phyloP scores from a whole-genome alignment of 2,113 vertebrate genomes.

The Megaptera novaeangliae region DNA sequence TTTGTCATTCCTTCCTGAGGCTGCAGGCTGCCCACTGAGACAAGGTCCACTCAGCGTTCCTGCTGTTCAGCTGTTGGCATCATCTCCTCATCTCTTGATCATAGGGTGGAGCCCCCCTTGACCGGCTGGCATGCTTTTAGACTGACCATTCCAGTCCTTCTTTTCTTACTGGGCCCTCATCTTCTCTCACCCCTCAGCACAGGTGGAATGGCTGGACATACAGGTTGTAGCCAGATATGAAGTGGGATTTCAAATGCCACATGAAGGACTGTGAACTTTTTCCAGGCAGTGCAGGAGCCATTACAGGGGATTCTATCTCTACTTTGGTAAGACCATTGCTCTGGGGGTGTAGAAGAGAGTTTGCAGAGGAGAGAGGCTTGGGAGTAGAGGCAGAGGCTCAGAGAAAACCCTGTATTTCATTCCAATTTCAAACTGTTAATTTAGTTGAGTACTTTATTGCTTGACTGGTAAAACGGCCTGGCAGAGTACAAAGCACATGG shows the following conservation, averaged over 20 bases:
- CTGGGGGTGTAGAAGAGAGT: background rate
- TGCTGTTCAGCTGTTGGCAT: background rate
- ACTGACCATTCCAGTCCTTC: background rate
- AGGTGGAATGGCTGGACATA: background rate
- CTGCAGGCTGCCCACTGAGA: background rate
- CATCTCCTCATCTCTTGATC: background rate
- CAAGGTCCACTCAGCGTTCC: background rate
- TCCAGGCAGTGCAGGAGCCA: background rate
- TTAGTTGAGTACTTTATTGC: background rate
- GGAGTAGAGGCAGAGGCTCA: background rate
- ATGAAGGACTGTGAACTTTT: background rate
- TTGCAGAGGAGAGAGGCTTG: background rate
- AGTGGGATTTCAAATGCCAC: background rate
- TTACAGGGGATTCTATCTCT: background rate
- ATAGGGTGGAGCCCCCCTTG: rapidly evolving
- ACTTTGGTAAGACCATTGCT: background rate
- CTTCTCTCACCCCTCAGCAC: too few relatives aligned
- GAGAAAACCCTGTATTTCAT: background rate
- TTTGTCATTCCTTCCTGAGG: background rate
- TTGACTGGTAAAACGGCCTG: background rate
- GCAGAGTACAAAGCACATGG: background rate
- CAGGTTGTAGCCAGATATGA: background rate
- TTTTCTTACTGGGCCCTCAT: background rate
- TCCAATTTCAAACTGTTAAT: background rate
- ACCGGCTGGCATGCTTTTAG: background rate